Evolutionary conservation across 2,888 invertebrate genomes (phyloP), one percentile per base, ranked within the genome.

Genomic region (Caenorhabditis afra): DNA sequence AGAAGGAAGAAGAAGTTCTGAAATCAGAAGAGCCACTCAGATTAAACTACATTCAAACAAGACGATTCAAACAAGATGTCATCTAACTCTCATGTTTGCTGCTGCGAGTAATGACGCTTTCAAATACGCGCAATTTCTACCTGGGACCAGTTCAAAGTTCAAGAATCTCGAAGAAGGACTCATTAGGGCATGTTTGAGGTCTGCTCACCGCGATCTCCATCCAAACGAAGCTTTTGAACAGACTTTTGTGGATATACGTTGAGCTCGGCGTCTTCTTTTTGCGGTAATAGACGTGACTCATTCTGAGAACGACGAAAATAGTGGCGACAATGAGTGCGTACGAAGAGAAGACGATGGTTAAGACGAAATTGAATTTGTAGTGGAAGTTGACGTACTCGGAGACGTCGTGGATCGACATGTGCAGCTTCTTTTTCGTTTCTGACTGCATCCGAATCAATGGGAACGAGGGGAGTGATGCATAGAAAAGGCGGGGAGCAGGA

Each of bases 1-100:
- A 62, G 7, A n/a, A 50, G 16, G 62, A 62, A 50, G 14, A 4
- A 35, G 0, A 62, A 22, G 49, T 49, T 62, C 62, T 62, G 62
- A 11, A 62, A 62, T 4, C n/a, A n/a, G n/a, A n/a, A n/a, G 14
- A 47, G 16, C 8, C 3, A 18, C 18, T 47, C 47, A 41, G 14
- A 41, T 41, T 4, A 41, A 11, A 41, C 41, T 14, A 14, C 41
- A 41, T 41, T 22, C 22, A 49, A 22, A n/a, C n/a, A n/a, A n/a
- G n/a, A n/a, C n/a, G n/a, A n/a, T n/a, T n/a, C n/a, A 49, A 22
- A 49, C 47, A n/a, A 2, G 8, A 3, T 16, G 47, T 4, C 3
- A 47, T 16, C 16, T 47, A n/a, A 8, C n/a, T 47, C 44, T 29
- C 29, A 5, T 29, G 29, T 29, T 29, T 29, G 29, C n/a, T n/a